Conservation (phyloP, 2,113 vertebrate genomes). For the Halcyon senegalensis region DNA sequence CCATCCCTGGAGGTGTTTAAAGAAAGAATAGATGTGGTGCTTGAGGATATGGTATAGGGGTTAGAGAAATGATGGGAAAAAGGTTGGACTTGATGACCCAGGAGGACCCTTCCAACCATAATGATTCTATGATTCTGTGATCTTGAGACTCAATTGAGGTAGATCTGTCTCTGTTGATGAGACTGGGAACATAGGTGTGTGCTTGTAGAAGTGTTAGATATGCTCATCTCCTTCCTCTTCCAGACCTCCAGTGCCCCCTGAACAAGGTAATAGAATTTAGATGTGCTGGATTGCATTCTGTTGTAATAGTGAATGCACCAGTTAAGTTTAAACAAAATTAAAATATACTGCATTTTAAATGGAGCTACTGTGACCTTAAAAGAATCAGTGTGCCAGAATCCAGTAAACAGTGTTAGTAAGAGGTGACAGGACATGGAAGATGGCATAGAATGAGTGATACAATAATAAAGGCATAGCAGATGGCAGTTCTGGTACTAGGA, state of each 20-base stretch:
- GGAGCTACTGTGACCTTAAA: slow-evolving; percentile 2
- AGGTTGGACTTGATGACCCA: too few species aligned
- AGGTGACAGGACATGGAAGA: slow-evolving; percentile 35
- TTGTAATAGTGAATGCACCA: neutral
- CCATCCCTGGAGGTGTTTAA: too few species aligned
- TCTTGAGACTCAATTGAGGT: neutral
- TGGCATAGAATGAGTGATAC: slow-evolving; percentile 4
- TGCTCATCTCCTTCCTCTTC: neutral
- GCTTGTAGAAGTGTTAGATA: neutral
- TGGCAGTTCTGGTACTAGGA: slow-evolving; percentile 58
- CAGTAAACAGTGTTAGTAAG: slow-evolving; percentile 34
- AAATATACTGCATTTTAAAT: neutral
- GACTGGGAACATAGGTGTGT: neutral
- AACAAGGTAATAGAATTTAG: neutral
- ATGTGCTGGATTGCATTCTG: neutral
- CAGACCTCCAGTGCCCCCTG: neutral
- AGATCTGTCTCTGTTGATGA: neutral
- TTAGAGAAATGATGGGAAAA: too few species aligned
- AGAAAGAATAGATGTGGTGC: too few species aligned
- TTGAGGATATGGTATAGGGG: too few species aligned
- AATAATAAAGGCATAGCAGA: slow-evolving; percentile 59
- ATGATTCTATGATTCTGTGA: too few species aligned
- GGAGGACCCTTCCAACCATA: too few species aligned
- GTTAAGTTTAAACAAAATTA: neutral
- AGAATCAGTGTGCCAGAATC: neutral